Percentiles rank a stretch among this genome's conserved stretches.
These are phyloP conservation scores for Cerastis leucographa DNA, from an alignment of 2,888 invertebrate species.

Conservation along the genomic window DNA sequence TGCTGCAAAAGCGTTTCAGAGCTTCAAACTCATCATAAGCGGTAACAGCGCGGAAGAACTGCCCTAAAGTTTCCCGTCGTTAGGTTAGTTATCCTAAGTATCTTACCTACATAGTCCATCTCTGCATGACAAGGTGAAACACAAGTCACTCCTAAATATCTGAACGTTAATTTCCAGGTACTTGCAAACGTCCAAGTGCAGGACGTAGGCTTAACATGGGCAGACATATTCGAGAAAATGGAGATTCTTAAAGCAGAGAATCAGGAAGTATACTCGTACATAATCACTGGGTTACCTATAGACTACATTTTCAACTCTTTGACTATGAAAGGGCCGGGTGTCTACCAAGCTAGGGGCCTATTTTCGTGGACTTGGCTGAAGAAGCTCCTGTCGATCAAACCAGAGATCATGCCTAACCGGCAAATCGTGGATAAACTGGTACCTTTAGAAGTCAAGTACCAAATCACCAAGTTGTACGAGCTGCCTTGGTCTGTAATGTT, in stretches of 20 bases:
- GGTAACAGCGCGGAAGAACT: background rate
- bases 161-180: constrained; percentile 71
- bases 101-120: background rate
- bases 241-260: constrained; percentile 76
- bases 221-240: constrained; percentile 79
- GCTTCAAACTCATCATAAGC: background rate
- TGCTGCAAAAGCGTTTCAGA: background rate
- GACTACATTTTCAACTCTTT: constrained; percentile 84
- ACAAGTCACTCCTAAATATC: background rate
- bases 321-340: constrained; percentile 70
- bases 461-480: constrained; percentile 77
- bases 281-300: constrained; percentile 80
- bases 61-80: background rate
- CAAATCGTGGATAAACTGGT: constrained; percentile 65
- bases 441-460: constrained; percentile 77
- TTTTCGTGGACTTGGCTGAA: constrained; percentile 64
- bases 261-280: constrained; percentile 80
- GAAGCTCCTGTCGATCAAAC: constrained; percentile 62
- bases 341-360: constrained; percentile 61
- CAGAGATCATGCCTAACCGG: constrained; percentile 67
- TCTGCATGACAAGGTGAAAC: background rate
- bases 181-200: constrained; percentile 83
- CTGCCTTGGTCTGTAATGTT: constrained; percentile 88
- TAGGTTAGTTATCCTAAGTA: no score
- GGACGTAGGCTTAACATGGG: constrained; percentile 77